Conservation (phyloP, 2,888 invertebrate genomes). For the Ophonus ardosiacus region DNA sequence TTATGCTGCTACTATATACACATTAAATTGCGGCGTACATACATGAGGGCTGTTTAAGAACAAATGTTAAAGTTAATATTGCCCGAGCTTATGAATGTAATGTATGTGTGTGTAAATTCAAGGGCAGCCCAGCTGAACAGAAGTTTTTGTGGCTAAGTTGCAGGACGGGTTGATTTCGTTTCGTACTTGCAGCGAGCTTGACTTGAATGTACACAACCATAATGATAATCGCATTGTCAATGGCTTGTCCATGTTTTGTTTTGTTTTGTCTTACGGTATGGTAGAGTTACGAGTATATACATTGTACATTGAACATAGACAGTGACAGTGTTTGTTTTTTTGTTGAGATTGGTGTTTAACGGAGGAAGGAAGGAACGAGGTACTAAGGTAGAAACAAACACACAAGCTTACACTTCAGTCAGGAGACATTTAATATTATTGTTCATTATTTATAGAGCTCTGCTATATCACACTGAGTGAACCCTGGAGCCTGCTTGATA, state of each 20-base stretch:
- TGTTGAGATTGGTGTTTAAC: not conserved
- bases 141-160: slow-evolving; percentile 25
- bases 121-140: slow-evolving; percentile 5
- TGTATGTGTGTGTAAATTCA: slow-evolving; percentile 44
- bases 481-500: slow-evolving; percentile 63
- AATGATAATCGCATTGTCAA: not conserved
- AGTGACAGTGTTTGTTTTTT: slow-evolving; percentile 14
- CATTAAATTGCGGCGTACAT: slow-evolving; percentile 72
- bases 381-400: slow-evolving; percentile 52
- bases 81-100: slow-evolving; percentile 60
- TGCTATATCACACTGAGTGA: slow-evolving; percentile 67
- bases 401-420: slow-evolving; percentile 64
- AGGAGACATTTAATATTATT: slow-evolving; percentile 64
- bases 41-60: slow-evolving; percentile 66
- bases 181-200: slow-evolving; percentile 20
- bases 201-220: not conserved
- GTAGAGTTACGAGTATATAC: not conserved
- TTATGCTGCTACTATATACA: slow-evolving; percentile 71
- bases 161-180: slow-evolving; percentile 57
- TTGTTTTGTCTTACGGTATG: no score
- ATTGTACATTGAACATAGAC: slow-evolving; percentile 38
- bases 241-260: not conserved
- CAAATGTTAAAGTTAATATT: slow-evolving; percentile 61
- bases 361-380: slow-evolving; percentile 34
- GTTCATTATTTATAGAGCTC: slow-evolving; percentile 69